Base-by-base conservation (phyloP, 1,140 invertebrate genomes). In the Harpegnathos saltator region DNA sequence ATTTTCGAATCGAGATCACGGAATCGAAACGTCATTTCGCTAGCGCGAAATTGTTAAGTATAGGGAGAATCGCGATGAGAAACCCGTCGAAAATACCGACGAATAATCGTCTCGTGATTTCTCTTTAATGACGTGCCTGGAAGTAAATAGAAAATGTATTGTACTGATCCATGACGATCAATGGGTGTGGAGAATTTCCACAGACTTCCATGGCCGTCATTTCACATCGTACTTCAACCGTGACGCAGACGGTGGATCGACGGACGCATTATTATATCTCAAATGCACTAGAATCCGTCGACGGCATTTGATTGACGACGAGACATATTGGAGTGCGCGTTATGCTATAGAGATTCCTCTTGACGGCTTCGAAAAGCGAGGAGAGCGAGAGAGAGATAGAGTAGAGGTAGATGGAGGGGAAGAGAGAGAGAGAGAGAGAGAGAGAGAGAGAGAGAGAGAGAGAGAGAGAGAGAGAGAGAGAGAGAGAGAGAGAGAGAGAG, bases 241-340 rank as follows among this genome's bases (percentile, higher is more conserved):
- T 80, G 86, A 83, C 85, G 52, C 73, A 73, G 61, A 73, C 72
- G 86, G 74, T 56, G 68, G 61, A 73, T 88, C 59, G 77, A 77
- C 77, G 65, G 65, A 83, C 59, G 82, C 58, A 80, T 89, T 89
- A 83, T 87, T 87, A 85, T 89, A 88, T 88, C 80, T 88, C 73
- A 73, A 88, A 88, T 62, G 75, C 86, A 88, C 77, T 85, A 78
- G 83, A 77, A 85, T 58, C 83, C 74, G 22, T 84, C 72, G 72
- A 19, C 54, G 85, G 54, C 65, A 78, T 87, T 85, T 83, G 85
- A 88, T 88, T 81, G 86, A 86, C 86, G 85, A 86, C 58, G 29
- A 75, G 85, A 58, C 85, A 48, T 80, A 86, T 78, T 84, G 81
- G 52, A 86, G 73, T 58, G 73, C 73, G 61, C 58, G 69, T 62